These are phyloP conservation scores for Acanthosepion pharaonis DNA, from an alignment of 2,888 invertebrate genomes.

Conservation along the genomic window DNA sequence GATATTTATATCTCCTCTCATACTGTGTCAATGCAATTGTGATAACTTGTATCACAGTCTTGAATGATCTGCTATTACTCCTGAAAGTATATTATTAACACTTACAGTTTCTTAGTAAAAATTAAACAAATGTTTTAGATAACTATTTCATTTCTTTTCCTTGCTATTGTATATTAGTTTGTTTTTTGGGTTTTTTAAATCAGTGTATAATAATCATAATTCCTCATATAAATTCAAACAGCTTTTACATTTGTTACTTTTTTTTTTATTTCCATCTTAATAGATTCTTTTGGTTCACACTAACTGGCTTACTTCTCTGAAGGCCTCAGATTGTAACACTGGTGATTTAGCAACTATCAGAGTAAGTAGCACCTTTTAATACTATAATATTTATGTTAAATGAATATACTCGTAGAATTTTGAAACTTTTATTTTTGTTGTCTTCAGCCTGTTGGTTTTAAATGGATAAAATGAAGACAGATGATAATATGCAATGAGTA, in stretches of 20 bases:
- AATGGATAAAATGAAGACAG: background rate
- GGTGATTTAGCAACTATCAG: conserved; percentile 83
- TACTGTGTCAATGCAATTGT: no score
- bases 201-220: no score
- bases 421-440: background rate
- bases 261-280: background rate
- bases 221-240: background rate
- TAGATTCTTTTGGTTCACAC: conserved; percentile 77
- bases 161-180: no score
- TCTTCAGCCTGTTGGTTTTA: background rate
- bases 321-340: conserved; percentile 82
- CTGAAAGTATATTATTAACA: no score
- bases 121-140: no score
- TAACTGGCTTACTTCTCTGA: conserved; percentile 82
- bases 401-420: background rate
- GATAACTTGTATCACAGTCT: no score
- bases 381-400: background rate
- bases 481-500: no score
- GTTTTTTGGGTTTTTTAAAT: no score
- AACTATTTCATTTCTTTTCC: no score
- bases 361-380: conserved; percentile 74
- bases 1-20: no score
- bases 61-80: no score
- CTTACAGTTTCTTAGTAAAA: no score
- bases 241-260: background rate